These are phyloP conservation scores for Branchellion lobata DNA, from an alignment of 2,888 invertebrate genomes.

Conservation along the genomic window DNA sequence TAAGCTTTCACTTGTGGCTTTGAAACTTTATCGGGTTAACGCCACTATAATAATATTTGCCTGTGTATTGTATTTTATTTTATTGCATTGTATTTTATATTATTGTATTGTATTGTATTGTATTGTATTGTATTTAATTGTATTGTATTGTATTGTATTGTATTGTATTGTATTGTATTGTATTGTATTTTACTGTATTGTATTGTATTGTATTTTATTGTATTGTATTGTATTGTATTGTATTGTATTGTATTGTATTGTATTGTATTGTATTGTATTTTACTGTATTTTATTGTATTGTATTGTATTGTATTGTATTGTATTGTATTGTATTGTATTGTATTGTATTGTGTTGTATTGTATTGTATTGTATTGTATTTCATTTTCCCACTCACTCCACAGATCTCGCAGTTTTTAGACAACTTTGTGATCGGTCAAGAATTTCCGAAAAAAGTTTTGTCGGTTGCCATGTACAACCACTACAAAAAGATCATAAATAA, in stretches of 20 bases:
- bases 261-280: slow-evolving; percentile 17
- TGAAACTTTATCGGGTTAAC: too few relatives aligned
- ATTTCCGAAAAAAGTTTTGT: slow-evolving; percentile 91
- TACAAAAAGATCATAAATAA: slow-evolving; percentile 96
- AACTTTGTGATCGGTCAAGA: slow-evolving; percentile 96
- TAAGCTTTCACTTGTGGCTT: too few relatives aligned
- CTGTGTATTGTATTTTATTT: slow-evolving; percentile 10
- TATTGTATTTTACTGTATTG: slow-evolving; percentile 13
- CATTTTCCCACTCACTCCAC: too few relatives aligned
- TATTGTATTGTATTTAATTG: slow-evolving; percentile 13
- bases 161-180: slow-evolving; percentile 21
- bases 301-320: slow-evolving; percentile 21
- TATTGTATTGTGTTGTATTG: slow-evolving; percentile 18
- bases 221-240: slow-evolving; percentile 10
- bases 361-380: slow-evolving; percentile 21
- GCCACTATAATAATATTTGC: too few relatives aligned
- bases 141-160: slow-evolving; percentile 17
- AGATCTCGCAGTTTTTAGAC: slow-evolving; percentile 92
- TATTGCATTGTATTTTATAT: slow-evolving; percentile 4
- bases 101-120: slow-evolving; percentile 21
- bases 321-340: slow-evolving; percentile 21
- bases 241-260: slow-evolving; percentile 21
- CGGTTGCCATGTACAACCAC: slow-evolving; percentile 98
- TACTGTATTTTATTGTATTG: slow-evolving; percentile 8
- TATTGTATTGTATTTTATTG: slow-evolving; percentile 17